A percentile compares a stretch with the other conserved stretches of the same genome.
Conservation (phyloP, 2,797 vertebrate species). For the Acestrorhynchus altus region DNA sequence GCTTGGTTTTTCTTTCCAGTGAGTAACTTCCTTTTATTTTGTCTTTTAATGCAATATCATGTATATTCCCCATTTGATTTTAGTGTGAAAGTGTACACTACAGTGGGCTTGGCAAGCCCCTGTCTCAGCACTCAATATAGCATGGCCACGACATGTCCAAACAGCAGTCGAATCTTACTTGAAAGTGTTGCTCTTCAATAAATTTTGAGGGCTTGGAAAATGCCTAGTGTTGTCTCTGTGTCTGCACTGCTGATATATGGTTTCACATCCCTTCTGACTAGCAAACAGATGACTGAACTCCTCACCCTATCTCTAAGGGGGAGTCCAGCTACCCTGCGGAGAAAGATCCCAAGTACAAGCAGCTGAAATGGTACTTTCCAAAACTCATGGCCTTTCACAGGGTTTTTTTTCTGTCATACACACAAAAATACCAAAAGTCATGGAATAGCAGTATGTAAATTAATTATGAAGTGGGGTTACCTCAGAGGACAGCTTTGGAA, state of each 20-base stretch:
- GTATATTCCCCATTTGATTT: slow-evolving; percentile 66
- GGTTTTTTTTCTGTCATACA: no score
- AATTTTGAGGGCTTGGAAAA: slow-evolving; percentile 73
- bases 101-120: slow-evolving; percentile 51
- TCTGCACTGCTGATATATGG: neutral
- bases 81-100: slow-evolving; percentile 73
- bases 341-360: no score
- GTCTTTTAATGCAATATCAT: slow-evolving; percentile 72
- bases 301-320: no score
- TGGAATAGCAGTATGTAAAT: no score
- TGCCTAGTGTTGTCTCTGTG: neutral
- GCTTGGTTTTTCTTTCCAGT: slow-evolving; percentile 52
- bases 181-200: slow-evolving; percentile 80
- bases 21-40: slow-evolving; percentile 49
- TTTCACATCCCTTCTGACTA: neutral
- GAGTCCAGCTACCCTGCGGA: no score
- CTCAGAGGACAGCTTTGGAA: no score
- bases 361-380: no score
- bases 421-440: no score
- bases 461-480: no score
- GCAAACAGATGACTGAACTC: no score
- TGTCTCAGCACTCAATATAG: slow-evolving; percentile 59
- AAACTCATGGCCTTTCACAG: no score
- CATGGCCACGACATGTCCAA: slow-evolving; percentile 74
- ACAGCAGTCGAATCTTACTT: slow-evolving; percentile 76